Conservation (phyloP, 2,888 invertebrate genomes). For the Acrocyrtus sp. region DNA sequence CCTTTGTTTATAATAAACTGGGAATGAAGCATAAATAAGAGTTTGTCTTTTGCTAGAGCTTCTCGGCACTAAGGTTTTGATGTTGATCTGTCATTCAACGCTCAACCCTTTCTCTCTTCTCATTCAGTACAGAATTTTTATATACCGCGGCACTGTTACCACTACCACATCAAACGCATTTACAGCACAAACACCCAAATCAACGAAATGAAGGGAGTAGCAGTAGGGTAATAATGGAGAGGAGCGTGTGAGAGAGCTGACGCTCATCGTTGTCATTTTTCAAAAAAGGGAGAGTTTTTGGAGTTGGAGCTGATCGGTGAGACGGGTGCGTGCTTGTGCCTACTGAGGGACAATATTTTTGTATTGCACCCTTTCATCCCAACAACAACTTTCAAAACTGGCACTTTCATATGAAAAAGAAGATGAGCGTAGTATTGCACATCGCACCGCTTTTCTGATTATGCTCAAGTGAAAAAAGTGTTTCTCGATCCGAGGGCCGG, state of each 20-base stretch:
- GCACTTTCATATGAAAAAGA: too few relatives aligned
- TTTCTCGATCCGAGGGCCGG: slow-evolving; percentile 1
- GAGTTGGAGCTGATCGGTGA: not conserved
- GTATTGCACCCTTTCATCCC: not conserved
- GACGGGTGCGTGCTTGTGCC: not conserved
- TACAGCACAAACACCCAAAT: not conserved
- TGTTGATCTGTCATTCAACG: slow-evolving; percentile 40
- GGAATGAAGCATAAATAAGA: not conserved
- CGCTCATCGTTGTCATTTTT: not conserved
- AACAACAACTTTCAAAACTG: slow-evolving; percentile 1
- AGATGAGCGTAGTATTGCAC: slow-evolving; percentile 17
- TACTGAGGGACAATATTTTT: too few relatives aligned
- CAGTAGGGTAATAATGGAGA: not conserved
- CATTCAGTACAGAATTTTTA: too few relatives aligned
- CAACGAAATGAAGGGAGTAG: not conserved
- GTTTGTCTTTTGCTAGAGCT: slow-evolving; percentile 3
- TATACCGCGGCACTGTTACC: slow-evolving; percentile 21
- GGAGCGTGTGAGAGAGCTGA: not conserved
- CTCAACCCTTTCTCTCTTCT: slow-evolving; percentile 7
- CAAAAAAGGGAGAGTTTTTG: not conserved
- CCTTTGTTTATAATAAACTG: slow-evolving; percentile 23
- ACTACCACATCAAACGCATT: slow-evolving; percentile 22
- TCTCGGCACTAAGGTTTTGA: not conserved
- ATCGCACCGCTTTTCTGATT: slow-evolving; percentile 2
- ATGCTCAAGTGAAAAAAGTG: not conserved